Percentiles rank a stretch among this genome's conserved stretches.
Evolutionary conservation across 1,140 invertebrate species (phyloP).

Genomic region (Littorina saxatilis): DNA sequence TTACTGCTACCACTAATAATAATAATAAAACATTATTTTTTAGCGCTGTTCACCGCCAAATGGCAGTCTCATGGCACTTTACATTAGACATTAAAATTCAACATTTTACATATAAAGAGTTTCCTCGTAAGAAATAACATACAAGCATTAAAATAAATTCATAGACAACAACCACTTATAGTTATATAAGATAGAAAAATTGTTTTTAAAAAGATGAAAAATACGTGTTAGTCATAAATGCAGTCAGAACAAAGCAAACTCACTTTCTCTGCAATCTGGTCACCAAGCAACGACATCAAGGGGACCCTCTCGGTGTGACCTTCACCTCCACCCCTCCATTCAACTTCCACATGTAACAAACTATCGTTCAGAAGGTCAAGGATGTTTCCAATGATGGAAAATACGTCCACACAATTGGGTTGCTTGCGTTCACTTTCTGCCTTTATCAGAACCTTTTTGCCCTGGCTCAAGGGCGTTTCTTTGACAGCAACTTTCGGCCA

Average conservation of each 20-base stretch:
- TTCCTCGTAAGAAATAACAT: too few relatives aligned
- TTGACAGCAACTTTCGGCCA: conserved; percentile 27
- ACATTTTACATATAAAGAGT: too few relatives aligned
- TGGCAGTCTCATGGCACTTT: too few relatives aligned
- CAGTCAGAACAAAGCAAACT: conserved; percentile 18
- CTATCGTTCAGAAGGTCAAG: conserved; percentile 27
- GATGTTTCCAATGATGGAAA: conserved; percentile 1
- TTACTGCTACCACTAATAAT: too few relatives aligned
- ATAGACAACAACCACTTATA: too few relatives aligned
- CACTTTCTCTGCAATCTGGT: conserved; percentile 45
- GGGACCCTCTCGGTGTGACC: background rate
- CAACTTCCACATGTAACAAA: conserved; percentile 5
- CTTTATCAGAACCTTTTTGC: conserved; percentile 25
- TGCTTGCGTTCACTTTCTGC: background rate
- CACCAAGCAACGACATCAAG: conserved; percentile 22
- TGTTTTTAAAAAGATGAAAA: too few relatives aligned
- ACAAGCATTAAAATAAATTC: too few relatives aligned
- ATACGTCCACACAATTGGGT: conserved; percentile 18
- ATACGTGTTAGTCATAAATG: too few relatives aligned
- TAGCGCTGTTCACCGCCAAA: too few relatives aligned
- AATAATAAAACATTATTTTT: too few relatives aligned
- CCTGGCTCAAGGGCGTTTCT: background rate
- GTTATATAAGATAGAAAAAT: too few relatives aligned
- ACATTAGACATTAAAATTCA: too few relatives aligned
- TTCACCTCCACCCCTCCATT: background rate